These are phyloP conservation scores for Thermophis baileyi DNA, from an alignment of 2,113 vertebrate species.

Conservation along the genomic window DNA sequence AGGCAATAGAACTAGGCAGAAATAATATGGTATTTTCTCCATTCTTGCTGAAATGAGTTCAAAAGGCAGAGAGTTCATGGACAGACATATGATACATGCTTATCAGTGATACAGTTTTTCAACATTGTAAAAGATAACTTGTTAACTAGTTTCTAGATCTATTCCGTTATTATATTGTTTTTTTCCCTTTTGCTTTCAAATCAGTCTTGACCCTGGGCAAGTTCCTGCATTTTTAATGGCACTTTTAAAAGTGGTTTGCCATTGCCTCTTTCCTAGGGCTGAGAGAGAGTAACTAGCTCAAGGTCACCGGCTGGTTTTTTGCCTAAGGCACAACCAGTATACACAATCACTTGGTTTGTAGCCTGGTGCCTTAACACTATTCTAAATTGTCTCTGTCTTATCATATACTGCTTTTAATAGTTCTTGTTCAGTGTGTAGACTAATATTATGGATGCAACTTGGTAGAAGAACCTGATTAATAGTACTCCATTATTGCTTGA, in stretches of 20 bases:
- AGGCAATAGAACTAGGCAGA: neutral
- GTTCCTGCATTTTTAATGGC: neutral
- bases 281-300: neutral
- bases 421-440: neutral
- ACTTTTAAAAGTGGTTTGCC: neutral
- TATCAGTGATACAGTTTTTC: neutral
- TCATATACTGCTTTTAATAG: neutral
- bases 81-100: neutral
- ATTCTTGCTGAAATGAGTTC: neutral
- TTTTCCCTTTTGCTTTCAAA: neutral
- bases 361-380: neutral
- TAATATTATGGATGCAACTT: neutral
- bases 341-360: neutral
- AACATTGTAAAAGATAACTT: neutral
- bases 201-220: neutral
- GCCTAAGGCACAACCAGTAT: neutral
- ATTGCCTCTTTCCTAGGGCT: neutral
- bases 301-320: neutral
- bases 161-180: neutral
- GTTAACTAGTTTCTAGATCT: neutral
- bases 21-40: neutral
- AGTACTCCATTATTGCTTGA: neutral
- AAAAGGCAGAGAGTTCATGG: neutral
- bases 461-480: neutral
- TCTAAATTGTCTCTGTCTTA: neutral